Base-by-base conservation (phyloP, 2,797 vertebrate species). In the Takifugu ocellatus region DNA sequence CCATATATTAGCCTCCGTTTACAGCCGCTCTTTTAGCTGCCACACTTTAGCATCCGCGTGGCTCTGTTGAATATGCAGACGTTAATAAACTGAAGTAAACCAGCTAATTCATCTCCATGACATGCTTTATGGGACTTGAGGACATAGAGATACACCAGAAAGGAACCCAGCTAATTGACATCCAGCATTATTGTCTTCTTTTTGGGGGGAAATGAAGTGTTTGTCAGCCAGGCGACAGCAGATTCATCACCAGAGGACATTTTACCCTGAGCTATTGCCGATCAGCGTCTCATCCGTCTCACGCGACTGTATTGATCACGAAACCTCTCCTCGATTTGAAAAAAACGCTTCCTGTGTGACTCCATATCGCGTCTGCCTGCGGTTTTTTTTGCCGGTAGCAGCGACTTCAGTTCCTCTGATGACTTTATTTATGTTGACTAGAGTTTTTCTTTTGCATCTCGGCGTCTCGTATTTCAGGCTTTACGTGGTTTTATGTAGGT, bases 121-220 rank as follows among this genome's bases (percentile, higher is more conserved):
- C 68, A 58, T 61, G 60, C 68, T 83, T 79, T 66, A 74, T 66
- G 55, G 68, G 42, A 49, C 25, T 31, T 21, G 25, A 17, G 14
- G 43, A 27, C 50, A 52, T 61, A 52, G 67, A 74, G 36, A 72
- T 45, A 48, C 45, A 11, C 7, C 45, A 14, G 56, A 44, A 61
- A 15, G 57, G 69, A 69, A 54, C 54, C 58, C 42, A 70, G 49
- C 58, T 29, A 21, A 27, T 42, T 66, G 60, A 51, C 63, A 51
- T 73, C 64, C 39, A 74, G 57, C 61, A 53, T 63, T 12, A 58
- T 71, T 51, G 62, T 67, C 54, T 64, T 47, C 55, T 60, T 43
- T 68, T 68, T 69, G 68, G 72, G 25, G 68, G 50, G 24, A 44
- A 29, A 2, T 29, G 31, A 2, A 54, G 39, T 44, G 51, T 66